Evolutionary conservation across 1,140 invertebrate species (phyloP).

Genomic region (Heliconius hermathena): DNA sequence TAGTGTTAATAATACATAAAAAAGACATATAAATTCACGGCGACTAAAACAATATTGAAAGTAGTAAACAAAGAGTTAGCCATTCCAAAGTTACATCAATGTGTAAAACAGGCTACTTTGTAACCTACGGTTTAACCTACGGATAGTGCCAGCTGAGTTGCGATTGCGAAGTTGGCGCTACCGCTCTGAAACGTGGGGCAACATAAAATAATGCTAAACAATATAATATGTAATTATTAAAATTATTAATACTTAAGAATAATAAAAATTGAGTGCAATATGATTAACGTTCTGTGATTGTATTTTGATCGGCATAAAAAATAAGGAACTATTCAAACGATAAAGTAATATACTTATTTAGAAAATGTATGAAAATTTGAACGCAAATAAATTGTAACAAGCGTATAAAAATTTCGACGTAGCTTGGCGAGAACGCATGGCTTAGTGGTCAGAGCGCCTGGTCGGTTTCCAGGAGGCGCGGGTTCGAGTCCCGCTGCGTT

Average conservation of each 20-base stretch:
- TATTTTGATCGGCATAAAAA: background rate
- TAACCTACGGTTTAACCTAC: conserved; percentile 48
- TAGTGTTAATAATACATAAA: background rate
- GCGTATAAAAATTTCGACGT: no score
- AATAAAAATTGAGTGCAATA: background rate
- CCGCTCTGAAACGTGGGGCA: conserved; percentile 45
- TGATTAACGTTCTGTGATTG: background rate
- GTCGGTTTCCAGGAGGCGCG: no score
- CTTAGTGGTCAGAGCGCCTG: no score
- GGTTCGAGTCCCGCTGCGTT: no score
- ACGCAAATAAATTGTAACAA: no score
- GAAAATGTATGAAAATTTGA: no score
- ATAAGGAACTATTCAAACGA: background rate
- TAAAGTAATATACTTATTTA: background rate
- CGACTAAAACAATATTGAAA: background rate
- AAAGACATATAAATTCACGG: background rate
- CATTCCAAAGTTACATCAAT: conserved; percentile 4
- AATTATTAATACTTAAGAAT: background rate
- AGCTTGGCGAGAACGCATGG: no score
- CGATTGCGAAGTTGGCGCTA: conserved; percentile 40
- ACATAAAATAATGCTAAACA: background rate
- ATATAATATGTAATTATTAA: background rate
- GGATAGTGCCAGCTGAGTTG: conserved; percentile 39
- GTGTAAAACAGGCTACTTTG: background rate
- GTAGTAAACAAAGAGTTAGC: background rate